Evolutionary conservation across 2,797 vertebrate species (phyloP).

Genomic region (Sebastes matsubarae): DNA sequence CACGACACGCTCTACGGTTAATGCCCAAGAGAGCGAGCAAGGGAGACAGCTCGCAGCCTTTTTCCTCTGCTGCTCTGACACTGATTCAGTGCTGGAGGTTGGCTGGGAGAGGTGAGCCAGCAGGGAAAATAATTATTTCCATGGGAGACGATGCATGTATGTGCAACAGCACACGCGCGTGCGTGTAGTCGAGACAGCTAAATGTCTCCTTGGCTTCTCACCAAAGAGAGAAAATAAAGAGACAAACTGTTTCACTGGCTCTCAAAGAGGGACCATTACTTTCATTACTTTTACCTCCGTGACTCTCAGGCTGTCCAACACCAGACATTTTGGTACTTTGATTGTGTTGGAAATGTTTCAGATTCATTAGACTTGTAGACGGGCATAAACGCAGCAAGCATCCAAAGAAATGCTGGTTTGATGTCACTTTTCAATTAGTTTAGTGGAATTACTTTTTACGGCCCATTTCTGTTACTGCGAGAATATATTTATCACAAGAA

Average conservation of each 20-base stretch:
- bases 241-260: background rate
- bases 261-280: background rate
- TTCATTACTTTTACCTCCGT: background rate
- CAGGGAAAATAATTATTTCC: constrained; percentile 67
- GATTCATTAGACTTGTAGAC: constrained; percentile 2
- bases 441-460: constrained; percentile 11
- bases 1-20: constrained; percentile 42
- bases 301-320: constrained; percentile 8
- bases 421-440: constrained; percentile 21
- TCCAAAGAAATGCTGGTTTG: constrained; percentile 4
- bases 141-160: constrained; percentile 23
- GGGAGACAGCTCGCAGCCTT: constrained; percentile 45
- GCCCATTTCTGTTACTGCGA: constrained; percentile 8
- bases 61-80: constrained; percentile 55
- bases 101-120: constrained; percentile 31
- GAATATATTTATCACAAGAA: constrained; percentile 5
- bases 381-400: background rate
- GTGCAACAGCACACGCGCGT: background rate
- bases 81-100: constrained; percentile 55
- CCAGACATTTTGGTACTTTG: background rate
- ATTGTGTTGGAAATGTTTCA: constrained; percentile 14
- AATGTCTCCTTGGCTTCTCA: constrained; percentile 34
- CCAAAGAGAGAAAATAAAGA: constrained; percentile 3
- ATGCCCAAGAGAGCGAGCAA: constrained; percentile 54
- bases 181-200: constrained; percentile 14